These are phyloP conservation scores for Cervus canadensis DNA, from an alignment of 2,113 vertebrate species.

Conservation along the genomic window DNA sequence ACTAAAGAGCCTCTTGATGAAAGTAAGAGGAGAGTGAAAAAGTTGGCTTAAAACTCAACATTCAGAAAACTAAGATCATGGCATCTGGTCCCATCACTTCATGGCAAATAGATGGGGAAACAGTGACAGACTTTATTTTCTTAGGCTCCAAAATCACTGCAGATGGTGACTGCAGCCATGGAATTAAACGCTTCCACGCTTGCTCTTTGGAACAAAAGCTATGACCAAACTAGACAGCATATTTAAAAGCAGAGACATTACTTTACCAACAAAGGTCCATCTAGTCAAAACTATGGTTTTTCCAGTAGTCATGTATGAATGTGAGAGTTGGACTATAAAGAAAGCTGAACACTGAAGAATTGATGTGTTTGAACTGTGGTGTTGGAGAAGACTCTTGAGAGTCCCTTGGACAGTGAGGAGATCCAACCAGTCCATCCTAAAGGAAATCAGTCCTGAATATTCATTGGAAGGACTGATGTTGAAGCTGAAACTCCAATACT, in stretches of 20 bases:
- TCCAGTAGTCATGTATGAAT: background rate
- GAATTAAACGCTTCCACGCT: background rate
- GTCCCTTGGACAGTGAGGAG: background rate
- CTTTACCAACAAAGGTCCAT: background rate
- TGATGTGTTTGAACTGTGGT: background rate
- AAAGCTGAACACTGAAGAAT: background rate
- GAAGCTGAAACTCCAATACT: background rate
- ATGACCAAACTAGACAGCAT: background rate
- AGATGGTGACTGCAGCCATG: background rate
- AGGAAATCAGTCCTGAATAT: background rate
- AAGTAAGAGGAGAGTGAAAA: background rate
- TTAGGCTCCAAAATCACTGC: background rate
- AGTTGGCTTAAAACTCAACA: background rate
- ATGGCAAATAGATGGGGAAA: background rate
- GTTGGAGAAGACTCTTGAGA: background rate
- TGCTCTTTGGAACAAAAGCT: background rate
- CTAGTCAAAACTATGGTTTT: background rate
- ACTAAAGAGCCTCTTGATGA: background rate
- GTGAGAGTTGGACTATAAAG: background rate
- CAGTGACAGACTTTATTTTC: background rate
- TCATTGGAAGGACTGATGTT: background rate
- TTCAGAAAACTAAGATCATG: background rate
- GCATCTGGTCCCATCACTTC: background rate
- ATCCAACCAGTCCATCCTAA: background rate
- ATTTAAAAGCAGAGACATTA: background rate